phyloP scores from a whole-genome alignment of 2,113 vertebrate species.

The Burhinus bistriatus region DNA sequence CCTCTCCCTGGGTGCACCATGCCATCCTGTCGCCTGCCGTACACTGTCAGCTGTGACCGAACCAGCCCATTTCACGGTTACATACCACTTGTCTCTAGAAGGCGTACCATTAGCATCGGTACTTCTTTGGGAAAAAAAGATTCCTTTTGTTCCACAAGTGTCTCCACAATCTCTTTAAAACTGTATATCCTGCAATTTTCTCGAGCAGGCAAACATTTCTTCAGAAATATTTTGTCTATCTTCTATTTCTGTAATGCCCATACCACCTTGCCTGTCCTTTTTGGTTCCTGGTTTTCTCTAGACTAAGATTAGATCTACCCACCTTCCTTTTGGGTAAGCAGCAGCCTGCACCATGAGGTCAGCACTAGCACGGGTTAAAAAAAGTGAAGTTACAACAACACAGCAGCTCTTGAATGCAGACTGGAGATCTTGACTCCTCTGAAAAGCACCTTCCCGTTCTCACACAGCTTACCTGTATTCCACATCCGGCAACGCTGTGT shows the following conservation, averaged over 20 bases:
- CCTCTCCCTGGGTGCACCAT: not conserved
- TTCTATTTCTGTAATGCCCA: not conserved
- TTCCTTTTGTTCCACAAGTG: not conserved
- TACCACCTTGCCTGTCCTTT: fast-evolving
- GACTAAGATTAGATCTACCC: not conserved
- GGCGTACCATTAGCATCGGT: not conserved
- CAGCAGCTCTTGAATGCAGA: not conserved
- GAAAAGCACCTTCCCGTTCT: not conserved
- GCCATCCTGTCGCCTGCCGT: not conserved
- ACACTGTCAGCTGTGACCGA: fast-evolving
- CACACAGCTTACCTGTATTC: not conserved
- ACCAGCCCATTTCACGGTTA: not conserved
- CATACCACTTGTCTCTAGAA: not conserved
- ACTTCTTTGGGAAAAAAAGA: not conserved
- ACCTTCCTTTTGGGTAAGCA: not conserved
- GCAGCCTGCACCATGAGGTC: not conserved
- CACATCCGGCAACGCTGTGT: not conserved
- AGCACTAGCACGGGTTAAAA: not conserved
- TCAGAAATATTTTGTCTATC: not conserved
- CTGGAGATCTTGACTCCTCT: not conserved
- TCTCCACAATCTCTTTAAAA: not conserved
- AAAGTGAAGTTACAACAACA: not conserved
- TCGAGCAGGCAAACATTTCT: not conserved
- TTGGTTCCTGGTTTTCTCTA: not conserved
- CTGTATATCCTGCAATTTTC: not conserved